Evolutionary conservation across 2,797 vertebrate genomes (phyloP).

Genomic region (Pogoniulus pusillus): DNA sequence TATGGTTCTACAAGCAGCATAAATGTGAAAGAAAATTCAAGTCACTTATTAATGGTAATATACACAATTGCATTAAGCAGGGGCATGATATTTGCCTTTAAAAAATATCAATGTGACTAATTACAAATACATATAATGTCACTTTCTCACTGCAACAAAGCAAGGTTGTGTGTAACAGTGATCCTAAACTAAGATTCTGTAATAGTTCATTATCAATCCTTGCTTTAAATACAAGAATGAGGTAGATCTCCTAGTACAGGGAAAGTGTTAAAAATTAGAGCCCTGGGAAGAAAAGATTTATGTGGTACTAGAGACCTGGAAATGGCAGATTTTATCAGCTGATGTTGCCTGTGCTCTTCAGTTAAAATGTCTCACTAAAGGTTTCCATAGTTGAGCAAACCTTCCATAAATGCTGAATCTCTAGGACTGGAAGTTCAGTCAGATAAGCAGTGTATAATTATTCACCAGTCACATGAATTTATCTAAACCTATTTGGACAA

Average conservation of each 20-base stretch:
- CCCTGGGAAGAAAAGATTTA: background rate
- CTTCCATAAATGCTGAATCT: conserved; percentile 25
- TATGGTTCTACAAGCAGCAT: background rate
- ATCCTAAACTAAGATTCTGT: background rate
- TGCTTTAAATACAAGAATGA: background rate
- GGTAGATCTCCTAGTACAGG: background rate
- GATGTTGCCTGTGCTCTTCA: background rate
- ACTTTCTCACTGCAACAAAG: background rate
- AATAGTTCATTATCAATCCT: background rate
- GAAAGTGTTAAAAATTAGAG: background rate
- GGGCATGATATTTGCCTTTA: background rate
- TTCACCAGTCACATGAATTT: conserved; percentile 8
- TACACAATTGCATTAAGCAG: background rate
- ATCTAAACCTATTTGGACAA: conserved; percentile 18
- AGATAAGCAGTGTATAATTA: conserved; percentile 36
- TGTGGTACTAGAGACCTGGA: background rate
- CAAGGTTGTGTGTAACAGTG: background rate
- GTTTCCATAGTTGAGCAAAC: conserved; percentile 19
- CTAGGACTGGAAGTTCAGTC: conserved; percentile 25
- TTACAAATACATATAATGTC: background rate
- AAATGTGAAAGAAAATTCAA: conserved; percentile 15
- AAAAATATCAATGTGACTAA: background rate
- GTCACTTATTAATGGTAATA: background rate
- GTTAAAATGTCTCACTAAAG: conserved; percentile 35
- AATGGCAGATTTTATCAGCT: conserved; percentile 33